Evolutionary conservation across 2,888 invertebrate species (phyloP), one percentile per base, ranked within the genome.

Genomic region (Chymomyza procnemis): DNA sequence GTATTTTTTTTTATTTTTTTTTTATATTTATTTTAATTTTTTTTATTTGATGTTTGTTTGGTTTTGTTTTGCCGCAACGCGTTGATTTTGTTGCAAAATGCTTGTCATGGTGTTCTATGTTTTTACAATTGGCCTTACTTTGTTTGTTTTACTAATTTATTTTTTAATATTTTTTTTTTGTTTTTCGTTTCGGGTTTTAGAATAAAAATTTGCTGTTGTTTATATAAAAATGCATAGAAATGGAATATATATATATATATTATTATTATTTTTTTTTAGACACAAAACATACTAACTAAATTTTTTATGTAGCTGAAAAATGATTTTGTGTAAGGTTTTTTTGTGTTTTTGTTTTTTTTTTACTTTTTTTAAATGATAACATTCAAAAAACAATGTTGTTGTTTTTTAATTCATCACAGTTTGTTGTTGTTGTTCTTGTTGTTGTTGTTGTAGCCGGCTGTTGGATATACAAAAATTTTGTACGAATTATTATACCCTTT

Each of bases 41-140:
- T 41, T 16, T 14, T 58, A 4, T 14, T 22, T 14, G 26, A 22
- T 61, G 12, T 46, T 48, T 26, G 46, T 47, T 26, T 60, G 22
- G 1, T 48, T 50, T 62, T 63, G 34, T 60, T 26, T 34, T 70
- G 34, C 74, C 69, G 56, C 73, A 71, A 73, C 52, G 56, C 34
- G 34, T 21, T 50, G 52, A 61, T 61, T 71, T 61, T 56, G 26
- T n/a, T 56, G 56, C 19, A 54, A 54, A n/a, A 54, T 56, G 66
- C 57, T 22, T 58, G 52, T 66, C 54, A 61, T 71, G 70, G 66
- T 66, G 50, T 34, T 66, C 57, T 56, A n/a, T 62, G 61, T 52
- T 50, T 50, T 50, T 50, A 50, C 48, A 50, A 71, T 67, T 60
- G 34, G 34, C 34, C 34, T 41, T 41, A 41, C 9, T 3, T 41